Evolutionary conservation across 1,140 invertebrate genomes (phyloP), one percentile per base, ranked within the genome.

Genomic region (Ceratoteleas bidentatus): DNA sequence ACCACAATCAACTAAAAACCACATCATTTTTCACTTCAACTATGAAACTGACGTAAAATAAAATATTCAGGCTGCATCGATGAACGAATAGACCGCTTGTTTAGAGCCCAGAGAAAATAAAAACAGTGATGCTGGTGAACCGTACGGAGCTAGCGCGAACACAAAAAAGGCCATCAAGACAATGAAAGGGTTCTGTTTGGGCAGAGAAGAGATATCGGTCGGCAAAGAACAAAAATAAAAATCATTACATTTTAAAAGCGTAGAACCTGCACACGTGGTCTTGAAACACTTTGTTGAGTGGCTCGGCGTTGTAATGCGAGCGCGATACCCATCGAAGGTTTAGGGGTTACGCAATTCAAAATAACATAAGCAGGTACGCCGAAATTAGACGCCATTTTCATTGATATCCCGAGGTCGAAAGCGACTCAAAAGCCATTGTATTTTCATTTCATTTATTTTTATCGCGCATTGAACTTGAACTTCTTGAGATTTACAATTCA

Each of bases 391-490:
- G 36, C 58, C 61, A 68, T 72, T 60, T 79, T 79, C 56, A 79
- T 73, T 72, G 60, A 60, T 70, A 57, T 50, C 33, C 33, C 53
- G 66, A 78, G 75, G 75, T 65, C 75, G 61, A 58, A 58, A 14
- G 43, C 32, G 38, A 62, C 57, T 62, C 43, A 76, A 62, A 68
- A 52, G 60, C 61, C 13, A 65, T 78, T 78, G 66, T 70, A 65
- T 65, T 65, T 70, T 58, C 70, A 52, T 60, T 70, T 32, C 36
- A 47, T 60, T 70, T 65, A 78, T 66, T 78, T 78, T 69, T 70
- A 72, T 56, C 15, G 38, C 66, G n/a, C 45, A 65, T 65, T 78
- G 75, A 78, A 78, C 75, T 78, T 78, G 75, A 78, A 78, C 75
- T 77, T 69, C 16, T 36, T 14, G 9, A 47, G 52, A 78, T 70